These are phyloP conservation scores for Forpus xanthops DNA, from an alignment of 2,797 vertebrate genomes.

Conservation along the genomic window DNA sequence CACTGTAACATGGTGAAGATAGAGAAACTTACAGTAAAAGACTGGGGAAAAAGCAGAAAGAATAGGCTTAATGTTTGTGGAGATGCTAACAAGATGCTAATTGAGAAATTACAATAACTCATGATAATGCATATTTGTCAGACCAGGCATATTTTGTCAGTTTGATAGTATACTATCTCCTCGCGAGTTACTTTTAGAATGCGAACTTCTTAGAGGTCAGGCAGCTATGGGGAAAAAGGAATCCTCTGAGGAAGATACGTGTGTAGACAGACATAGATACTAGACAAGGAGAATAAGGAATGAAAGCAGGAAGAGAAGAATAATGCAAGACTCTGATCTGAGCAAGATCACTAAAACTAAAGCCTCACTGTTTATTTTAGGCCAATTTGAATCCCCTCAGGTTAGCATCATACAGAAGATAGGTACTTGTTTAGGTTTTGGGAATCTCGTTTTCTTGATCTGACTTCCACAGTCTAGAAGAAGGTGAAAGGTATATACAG, in stretches of 20 bases:
- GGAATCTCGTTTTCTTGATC: not conserved
- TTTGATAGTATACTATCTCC: not conserved
- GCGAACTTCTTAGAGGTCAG: not conserved
- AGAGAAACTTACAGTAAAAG: not conserved
- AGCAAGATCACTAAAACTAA: not conserved
- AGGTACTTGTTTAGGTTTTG: not conserved
- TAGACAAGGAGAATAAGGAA: not conserved
- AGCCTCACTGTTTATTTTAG: not conserved
- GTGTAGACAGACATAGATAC: not conserved
- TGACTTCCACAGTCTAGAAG: not conserved
- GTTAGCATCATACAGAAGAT: not conserved
- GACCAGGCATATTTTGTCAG: not conserved
- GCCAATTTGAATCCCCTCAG: not conserved
- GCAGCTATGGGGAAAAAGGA: not conserved
- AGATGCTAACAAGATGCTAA: not conserved
- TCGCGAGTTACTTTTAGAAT: not conserved
- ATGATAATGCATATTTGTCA: not conserved
- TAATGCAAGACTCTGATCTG: not conserved
- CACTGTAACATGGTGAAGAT: not conserved
- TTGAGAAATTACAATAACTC: not conserved
- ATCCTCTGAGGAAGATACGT: not conserved
- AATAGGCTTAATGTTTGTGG: not conserved
- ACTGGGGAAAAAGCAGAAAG: not conserved
- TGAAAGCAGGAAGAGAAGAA: not conserved
- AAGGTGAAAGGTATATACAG: not conserved